Evolutionary conservation across 2,113 vertebrate genomes (phyloP).

Genomic region (Pteruthius melanotis): DNA sequence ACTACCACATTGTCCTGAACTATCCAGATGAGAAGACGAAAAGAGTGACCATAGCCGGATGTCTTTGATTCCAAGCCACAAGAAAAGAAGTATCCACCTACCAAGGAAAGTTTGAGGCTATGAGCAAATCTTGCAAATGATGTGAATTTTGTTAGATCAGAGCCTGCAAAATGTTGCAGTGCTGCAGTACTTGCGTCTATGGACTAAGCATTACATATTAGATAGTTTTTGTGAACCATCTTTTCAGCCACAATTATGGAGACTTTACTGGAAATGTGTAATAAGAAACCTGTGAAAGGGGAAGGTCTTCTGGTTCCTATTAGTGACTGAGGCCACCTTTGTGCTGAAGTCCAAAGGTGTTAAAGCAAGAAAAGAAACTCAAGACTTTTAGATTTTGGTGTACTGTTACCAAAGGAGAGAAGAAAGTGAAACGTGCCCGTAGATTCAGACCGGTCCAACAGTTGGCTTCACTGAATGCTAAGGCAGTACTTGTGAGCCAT

Average conservation of each 20-base stretch:
- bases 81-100: neutral
- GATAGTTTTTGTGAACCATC: neutral
- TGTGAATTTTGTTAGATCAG: neutral
- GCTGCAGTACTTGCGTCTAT: neutral
- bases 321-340: neutral
- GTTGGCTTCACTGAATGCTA: neutral
- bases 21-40: neutral
- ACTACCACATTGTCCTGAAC: neutral
- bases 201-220: neutral
- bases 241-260: neutral
- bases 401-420: neutral
- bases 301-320: neutral
- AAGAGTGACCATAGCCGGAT: neutral
- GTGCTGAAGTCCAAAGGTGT: neutral
- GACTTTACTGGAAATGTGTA: neutral
- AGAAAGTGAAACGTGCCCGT: neutral
- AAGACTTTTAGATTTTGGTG: neutral
- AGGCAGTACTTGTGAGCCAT: neutral
- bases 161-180: neutral
- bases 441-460: neutral
- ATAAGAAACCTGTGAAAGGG: neutral
- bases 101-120: neutral
- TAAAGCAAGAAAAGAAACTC: neutral
- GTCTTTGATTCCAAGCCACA: neutral
- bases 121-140: neutral